A percentile compares a stretch with the other conserved stretches of the same genome.
Evolutionary conservation across 2,888 invertebrate species (phyloP).

Genomic region (Drosophila cracens): DNA sequence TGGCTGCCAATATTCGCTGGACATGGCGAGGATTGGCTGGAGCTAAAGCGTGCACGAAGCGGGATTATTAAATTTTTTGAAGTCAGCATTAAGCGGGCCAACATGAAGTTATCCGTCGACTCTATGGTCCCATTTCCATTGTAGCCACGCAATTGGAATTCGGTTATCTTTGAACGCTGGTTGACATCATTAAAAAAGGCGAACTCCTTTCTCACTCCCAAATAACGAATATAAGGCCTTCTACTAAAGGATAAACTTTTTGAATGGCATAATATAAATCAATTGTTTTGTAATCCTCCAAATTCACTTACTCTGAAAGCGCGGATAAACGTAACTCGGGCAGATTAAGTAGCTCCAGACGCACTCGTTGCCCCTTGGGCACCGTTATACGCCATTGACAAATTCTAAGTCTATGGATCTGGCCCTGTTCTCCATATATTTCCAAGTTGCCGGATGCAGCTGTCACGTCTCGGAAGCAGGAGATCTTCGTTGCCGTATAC

Average conservation of each 20-base stretch:
- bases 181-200: constrained; percentile 67
- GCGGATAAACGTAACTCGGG: constrained; percentile 48
- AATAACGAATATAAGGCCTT: not conserved
- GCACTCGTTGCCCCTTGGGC: constrained; percentile 88
- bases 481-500: constrained; percentile 85
- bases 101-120: constrained; percentile 89
- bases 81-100: constrained; percentile 85
- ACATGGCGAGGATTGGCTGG: constrained; percentile 86
- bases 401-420: constrained; percentile 42
- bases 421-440: constrained; percentile 3
- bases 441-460: constrained; percentile 87
- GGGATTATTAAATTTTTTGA: constrained; percentile 53
- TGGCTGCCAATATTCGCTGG: constrained; percentile 84
- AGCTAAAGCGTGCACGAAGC: constrained; percentile 88
- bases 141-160: constrained; percentile 78
- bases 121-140: constrained; percentile 85
- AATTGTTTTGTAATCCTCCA: not conserved
- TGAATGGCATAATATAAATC: not conserved
- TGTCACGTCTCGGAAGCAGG: constrained; percentile 89
- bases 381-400: constrained; percentile 91
- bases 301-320: constrained; percentile 11
- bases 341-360: constrained; percentile 87
- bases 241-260: not conserved
- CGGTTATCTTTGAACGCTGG: constrained; percentile 79
- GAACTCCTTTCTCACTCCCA: constrained; percentile 12